Evolutionary conservation across 2,888 invertebrate genomes (phyloP).

Genomic region (Chloroclysta siterata): DNA sequence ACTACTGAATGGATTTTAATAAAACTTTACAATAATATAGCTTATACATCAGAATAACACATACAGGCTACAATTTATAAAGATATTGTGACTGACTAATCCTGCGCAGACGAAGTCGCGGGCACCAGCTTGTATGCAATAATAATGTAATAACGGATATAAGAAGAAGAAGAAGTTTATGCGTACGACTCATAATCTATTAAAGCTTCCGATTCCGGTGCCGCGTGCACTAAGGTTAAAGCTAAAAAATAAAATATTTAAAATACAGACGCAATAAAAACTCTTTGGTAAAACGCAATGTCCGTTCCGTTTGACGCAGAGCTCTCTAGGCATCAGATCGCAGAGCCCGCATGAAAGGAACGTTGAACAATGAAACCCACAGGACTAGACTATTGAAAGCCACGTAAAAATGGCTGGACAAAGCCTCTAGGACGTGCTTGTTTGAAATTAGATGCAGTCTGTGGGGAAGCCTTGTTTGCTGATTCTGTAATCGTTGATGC

Average conservation of each 20-base stretch:
- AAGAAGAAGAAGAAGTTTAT: too few species aligned
- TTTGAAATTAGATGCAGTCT: constrained; percentile 61
- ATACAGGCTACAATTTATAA: too few species aligned
- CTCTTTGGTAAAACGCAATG: constrained; percentile 13
- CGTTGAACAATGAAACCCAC: constrained; percentile 64
- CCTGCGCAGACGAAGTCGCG: too few species aligned
- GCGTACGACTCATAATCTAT: too few species aligned
- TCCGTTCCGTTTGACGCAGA: constrained; percentile 22
- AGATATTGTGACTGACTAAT: too few species aligned
- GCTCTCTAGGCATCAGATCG: constrained; percentile 39
- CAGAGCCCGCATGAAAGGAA: constrained; percentile 52
- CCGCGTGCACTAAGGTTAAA: too few species aligned
- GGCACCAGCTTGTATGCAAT: too few species aligned
- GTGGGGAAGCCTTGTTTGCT: constrained; percentile 13
- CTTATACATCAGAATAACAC: too few species aligned
- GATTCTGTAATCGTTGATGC: constrained; percentile 21
- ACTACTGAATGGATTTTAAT: too few species aligned
- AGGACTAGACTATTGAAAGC: constrained; percentile 63
- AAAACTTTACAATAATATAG: too few species aligned
- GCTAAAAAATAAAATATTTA: neutral
- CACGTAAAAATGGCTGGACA: constrained; percentile 61
- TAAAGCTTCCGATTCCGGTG: too few species aligned
- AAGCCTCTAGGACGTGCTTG: constrained; percentile 40
- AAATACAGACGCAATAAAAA: constrained; percentile 9
- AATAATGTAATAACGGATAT: too few species aligned